Percentiles rank a stretch among this genome's conserved stretches.
Conservation (phyloP, 2,888 invertebrate genomes). For the Stenoptilia bipunctidactyla region DNA sequence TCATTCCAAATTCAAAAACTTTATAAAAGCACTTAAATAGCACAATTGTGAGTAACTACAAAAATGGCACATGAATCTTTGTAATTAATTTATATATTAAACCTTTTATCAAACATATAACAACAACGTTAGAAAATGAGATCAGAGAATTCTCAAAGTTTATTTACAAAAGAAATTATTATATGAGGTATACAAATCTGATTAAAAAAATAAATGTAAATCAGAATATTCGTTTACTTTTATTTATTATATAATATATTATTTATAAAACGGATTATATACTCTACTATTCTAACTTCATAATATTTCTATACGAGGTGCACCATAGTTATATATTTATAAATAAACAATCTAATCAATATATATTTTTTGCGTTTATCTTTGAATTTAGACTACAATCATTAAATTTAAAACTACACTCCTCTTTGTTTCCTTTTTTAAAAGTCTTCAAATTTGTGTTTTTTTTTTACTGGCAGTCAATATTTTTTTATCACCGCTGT, state of each 20-base stretch:
- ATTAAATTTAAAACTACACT: not conserved
- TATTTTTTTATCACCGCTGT: slow-evolving; percentile 10
- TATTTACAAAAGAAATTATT: slow-evolving; percentile 53
- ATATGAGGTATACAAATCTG: slow-evolving; percentile 28
- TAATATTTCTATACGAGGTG: slow-evolving; percentile 52
- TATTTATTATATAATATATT: slow-evolving; percentile 26
- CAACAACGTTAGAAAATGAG: slow-evolving; percentile 26
- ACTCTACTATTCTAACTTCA: slow-evolving; percentile 23
- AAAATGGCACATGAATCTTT: slow-evolving; percentile 59
- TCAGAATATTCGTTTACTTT: slow-evolving; percentile 23
- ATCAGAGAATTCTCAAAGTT: slow-evolving; percentile 17
- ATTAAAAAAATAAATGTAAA: slow-evolving; percentile 44
- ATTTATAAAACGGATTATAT: slow-evolving; percentile 29
- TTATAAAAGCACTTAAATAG: slow-evolving; percentile 65
- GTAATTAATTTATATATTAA: slow-evolving; percentile 40
- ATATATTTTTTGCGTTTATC: slow-evolving; percentile 30
- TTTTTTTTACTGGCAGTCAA: slow-evolving; percentile 28
- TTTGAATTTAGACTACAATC: too few species aligned
- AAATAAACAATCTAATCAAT: slow-evolving; percentile 19
- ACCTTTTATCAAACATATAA: slow-evolving; percentile 48
- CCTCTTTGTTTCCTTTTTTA: slow-evolving; percentile 16
- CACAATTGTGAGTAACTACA: slow-evolving; percentile 47
- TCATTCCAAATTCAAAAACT: slow-evolving; percentile 46
- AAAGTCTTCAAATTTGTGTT: slow-evolving; percentile 21
- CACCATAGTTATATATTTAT: slow-evolving; percentile 56